phyloP scores from a whole-genome alignment of 2,113 vertebrate genomes.

The Sinosuthora webbiana region DNA sequence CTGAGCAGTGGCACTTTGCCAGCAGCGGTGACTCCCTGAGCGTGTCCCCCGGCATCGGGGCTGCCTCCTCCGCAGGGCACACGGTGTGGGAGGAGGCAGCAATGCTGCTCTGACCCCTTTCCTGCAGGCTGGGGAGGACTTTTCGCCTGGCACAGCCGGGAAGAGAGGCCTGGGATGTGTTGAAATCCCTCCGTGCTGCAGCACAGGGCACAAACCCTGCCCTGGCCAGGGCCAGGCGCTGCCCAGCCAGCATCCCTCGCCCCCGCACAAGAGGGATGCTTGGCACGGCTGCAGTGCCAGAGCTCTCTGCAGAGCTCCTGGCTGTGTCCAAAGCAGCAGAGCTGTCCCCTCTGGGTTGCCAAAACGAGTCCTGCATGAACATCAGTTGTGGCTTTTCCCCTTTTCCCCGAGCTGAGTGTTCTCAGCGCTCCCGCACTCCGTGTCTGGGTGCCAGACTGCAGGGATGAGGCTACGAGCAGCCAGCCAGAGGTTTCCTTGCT shows the following conservation, averaged over 20 bases:
- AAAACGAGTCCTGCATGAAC: background rate
- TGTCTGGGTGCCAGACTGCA: background rate
- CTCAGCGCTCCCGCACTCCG: background rate
- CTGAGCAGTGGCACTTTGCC: background rate
- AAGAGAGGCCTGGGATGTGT: fast-evolving
- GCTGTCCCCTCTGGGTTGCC: background rate
- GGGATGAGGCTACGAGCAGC: fast-evolving
- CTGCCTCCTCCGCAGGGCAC: background rate
- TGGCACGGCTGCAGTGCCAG: fast-evolving
- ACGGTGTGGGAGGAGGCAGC: fast-evolving
- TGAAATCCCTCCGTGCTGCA: background rate
- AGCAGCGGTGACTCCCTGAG: background rate
- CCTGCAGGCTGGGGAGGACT: fast-evolving
- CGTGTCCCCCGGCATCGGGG: fast-evolving
- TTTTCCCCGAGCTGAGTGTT: fast-evolving
- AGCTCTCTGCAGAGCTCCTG: background rate
- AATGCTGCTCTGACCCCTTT: background rate
- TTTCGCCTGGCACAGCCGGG: background rate
- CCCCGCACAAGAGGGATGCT: fast-evolving
- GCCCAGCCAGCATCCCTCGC: fast-evolving
- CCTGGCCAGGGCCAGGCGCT: background rate
- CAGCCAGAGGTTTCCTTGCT: background rate
- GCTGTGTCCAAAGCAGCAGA: background rate
- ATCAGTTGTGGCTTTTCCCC: background rate
- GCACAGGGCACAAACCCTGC: background rate